phyloP scores from a whole-genome alignment of 30 jellyfish, hydroid and myxozoan genomes.

The Pseudorhiza aurosa region DNA sequence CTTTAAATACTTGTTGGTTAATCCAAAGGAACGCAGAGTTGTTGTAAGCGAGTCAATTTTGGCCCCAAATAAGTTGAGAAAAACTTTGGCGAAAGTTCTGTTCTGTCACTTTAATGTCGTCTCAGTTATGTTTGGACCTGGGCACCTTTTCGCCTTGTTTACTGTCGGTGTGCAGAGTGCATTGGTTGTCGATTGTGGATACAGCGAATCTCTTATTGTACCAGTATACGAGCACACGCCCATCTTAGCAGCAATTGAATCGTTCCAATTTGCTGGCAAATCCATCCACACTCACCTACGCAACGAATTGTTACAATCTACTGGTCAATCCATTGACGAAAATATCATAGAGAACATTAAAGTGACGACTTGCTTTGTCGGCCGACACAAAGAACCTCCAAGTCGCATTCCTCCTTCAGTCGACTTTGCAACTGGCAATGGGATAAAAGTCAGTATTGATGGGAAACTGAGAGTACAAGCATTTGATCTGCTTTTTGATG shows the following conservation, averaged over 20 bases:
- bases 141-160: conserved; percentile 88
- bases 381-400: conserved; percentile 56
- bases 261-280: conserved; percentile 74
- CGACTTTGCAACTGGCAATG: conserved; percentile 63
- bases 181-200: conserved; percentile 94
- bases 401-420: conserved; percentile 68
- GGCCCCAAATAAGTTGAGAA: conserved; percentile 72
- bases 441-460: conserved; percentile 47
- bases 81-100: conserved; percentile 73
- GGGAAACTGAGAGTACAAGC: conserved; percentile 81
- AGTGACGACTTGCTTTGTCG: conserved; percentile 82
- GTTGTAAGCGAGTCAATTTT: conserved; percentile 87
- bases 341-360: conserved; percentile 72
- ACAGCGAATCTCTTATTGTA: conserved; percentile 81
- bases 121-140: conserved; percentile 83
- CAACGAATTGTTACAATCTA: conserved; percentile 49
- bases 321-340: conserved; percentile 45
- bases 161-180: conserved; percentile 89
- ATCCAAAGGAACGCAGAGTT: conserved; percentile 96
- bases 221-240: conserved; percentile 94
- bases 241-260: conserved; percentile 76
- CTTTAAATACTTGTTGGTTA: conserved; percentile 83
- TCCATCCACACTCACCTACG: conserved; percentile 60
- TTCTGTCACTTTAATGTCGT: conserved; percentile 83
- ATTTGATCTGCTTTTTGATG: conserved; percentile 77